phyloP scores from a whole-genome alignment of 2,888 invertebrate genomes.

The Cotesia congregata region DNA sequence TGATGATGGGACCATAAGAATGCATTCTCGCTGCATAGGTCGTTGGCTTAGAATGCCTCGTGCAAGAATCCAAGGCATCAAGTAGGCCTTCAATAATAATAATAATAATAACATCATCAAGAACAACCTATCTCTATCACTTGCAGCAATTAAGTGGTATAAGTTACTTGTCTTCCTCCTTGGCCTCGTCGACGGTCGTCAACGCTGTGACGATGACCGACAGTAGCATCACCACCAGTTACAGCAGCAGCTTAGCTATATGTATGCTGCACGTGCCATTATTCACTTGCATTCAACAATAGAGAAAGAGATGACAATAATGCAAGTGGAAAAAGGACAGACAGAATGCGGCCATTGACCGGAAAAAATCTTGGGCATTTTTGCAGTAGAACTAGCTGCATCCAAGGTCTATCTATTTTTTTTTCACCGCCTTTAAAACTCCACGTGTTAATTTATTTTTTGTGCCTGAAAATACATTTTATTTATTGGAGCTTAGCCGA shows the following conservation, averaged over 20 bases:
- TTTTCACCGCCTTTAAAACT: neutral
- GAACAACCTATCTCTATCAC: slow-evolving; percentile 34
- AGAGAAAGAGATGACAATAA: slow-evolving; percentile 15
- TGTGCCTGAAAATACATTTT: neutral
- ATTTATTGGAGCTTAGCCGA: neutral
- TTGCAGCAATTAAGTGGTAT: slow-evolving; percentile 42
- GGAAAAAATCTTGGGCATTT: slow-evolving; percentile 53
- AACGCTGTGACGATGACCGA: slow-evolving; percentile 34
- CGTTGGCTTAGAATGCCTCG: slow-evolving; percentile 36
- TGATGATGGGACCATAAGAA: slow-evolving; percentile 4
- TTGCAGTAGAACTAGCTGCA: slow-evolving; percentile 47
- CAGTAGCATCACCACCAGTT: neutral
- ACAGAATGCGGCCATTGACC: slow-evolving; percentile 57
- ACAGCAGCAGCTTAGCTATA: neutral
- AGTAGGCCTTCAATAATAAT: slow-evolving; percentile 28
- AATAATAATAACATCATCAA: slow-evolving; percentile 1
- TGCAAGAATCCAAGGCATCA: slow-evolving; percentile 17
- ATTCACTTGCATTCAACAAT: slow-evolving; percentile 30
- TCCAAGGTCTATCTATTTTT: slow-evolving; percentile 35
- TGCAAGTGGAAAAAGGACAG: slow-evolving; percentile 8
- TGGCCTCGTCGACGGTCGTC: slow-evolving; percentile 37
- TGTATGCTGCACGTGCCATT: slow-evolving; percentile 33
- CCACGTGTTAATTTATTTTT: neutral
- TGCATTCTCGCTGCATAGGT: slow-evolving; percentile 31
- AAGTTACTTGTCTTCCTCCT: slow-evolving; percentile 23